Conservation (phyloP, 2,888 invertebrate species). For the Tachina grossa region DNA sequence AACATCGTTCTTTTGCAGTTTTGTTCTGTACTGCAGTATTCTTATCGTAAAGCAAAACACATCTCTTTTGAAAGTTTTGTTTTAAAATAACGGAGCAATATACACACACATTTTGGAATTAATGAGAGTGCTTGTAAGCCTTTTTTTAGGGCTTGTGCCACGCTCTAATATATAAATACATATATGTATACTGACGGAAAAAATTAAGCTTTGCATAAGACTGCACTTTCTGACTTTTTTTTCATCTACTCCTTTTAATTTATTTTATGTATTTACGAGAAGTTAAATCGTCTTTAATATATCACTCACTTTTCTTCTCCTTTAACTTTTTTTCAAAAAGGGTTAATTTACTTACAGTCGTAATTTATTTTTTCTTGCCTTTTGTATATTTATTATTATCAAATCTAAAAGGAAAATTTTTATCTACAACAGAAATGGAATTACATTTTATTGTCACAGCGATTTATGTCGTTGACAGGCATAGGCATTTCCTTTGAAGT, state of each 20-base stretch:
- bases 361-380: constrained; percentile 39
- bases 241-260: constrained; percentile 9
- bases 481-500: constrained; percentile 82
- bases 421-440: constrained; percentile 71
- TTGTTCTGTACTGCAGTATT: too few species aligned
- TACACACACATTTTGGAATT: too few species aligned
- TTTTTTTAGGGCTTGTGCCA: too few species aligned
- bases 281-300: constrained; percentile 9
- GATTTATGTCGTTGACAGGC: constrained; percentile 81
- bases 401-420: constrained; percentile 70
- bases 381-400: constrained; percentile 61
- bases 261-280: constrained; percentile 8
- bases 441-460: constrained; percentile 77
- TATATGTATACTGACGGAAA: too few species aligned
- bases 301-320: not conserved
- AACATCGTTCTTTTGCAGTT: too few species aligned
- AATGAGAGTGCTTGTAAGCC: too few species aligned
- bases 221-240: too few species aligned
- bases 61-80: too few species aligned
- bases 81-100: too few species aligned
- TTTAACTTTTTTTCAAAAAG: constrained; percentile 25
- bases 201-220: too few species aligned
- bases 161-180: too few species aligned
- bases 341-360: constrained; percentile 57
- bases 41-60: too few species aligned